These are phyloP conservation scores for Sebastes kiyomatsui DNA, from an alignment of 2,797 vertebrate species.

Conservation along the genomic window DNA sequence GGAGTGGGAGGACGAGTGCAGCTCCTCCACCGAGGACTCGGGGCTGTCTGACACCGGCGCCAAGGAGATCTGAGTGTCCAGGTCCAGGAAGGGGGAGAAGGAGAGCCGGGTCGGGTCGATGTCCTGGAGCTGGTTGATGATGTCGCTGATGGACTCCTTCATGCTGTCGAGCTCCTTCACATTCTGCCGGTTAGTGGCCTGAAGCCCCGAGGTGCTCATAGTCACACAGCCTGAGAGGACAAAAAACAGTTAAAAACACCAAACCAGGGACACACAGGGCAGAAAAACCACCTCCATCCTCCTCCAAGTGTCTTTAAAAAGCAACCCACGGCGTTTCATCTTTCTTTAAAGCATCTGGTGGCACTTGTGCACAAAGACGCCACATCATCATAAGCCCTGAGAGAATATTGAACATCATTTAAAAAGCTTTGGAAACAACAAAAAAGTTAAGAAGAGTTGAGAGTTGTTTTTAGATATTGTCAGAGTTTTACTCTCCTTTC, in stretches of 20 bases:
- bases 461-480: background rate
- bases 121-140: slow-evolving; percentile 85
- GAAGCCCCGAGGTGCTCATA: slow-evolving; percentile 79
- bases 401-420: background rate
- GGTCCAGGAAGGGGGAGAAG: slow-evolving; percentile 85
- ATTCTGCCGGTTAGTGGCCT: slow-evolving; percentile 69
- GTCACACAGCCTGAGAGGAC: slow-evolving; percentile 59
- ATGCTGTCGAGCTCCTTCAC: slow-evolving; percentile 82
- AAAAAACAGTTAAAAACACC: slow-evolving; percentile 13
- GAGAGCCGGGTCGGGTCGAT: slow-evolving; percentile 83
- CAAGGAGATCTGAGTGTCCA: slow-evolving; percentile 86
- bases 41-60: slow-evolving; percentile 85
- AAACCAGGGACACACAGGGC: slow-evolving; percentile 5
- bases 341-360: background rate
- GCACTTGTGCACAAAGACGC: background rate
- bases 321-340: background rate
- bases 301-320: background rate
- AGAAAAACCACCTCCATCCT: background rate
- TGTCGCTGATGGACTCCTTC: slow-evolving; percentile 85
- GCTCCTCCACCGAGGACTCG: slow-evolving; percentile 84
- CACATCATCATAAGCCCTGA: background rate
- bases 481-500: background rate
- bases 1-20: slow-evolving; percentile 80
- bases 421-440: background rate
- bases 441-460: background rate